Conservation (phyloP, 92 coral and sea anemone species). For the Plumapathes pennacea region DNA sequence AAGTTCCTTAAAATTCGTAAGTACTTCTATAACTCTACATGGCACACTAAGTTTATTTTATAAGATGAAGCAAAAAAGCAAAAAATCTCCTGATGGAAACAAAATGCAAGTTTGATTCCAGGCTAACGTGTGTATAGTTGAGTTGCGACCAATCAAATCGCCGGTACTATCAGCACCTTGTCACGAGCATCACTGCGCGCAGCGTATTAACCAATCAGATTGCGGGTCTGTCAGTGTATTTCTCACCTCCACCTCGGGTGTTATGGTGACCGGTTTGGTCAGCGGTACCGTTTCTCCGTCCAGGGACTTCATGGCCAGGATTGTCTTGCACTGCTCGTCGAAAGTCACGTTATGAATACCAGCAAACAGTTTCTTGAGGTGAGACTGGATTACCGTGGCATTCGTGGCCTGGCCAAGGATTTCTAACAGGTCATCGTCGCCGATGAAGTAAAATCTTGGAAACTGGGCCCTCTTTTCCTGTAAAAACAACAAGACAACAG, state of each 20-base stretch:
- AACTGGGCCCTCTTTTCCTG: constrained; percentile 96
- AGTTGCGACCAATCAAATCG: not conserved
- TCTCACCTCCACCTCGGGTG: constrained; percentile 96
- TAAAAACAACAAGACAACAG: too few species aligned
- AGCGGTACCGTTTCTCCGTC: constrained; percentile 89
- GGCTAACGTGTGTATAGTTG: too few species aligned
- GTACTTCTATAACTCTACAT: too few species aligned
- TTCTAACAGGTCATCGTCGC: constrained; percentile 89
- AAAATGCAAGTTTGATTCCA: too few species aligned
- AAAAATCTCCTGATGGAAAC: too few species aligned
- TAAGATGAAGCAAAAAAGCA: too few species aligned
- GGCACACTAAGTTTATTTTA: too few species aligned
- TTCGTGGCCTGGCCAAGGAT: constrained; percentile 99
- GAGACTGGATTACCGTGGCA: constrained; percentile 93
- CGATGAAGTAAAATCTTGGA: constrained; percentile 97
- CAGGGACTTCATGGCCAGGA: constrained; percentile 92
- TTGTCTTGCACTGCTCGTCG: constrained; percentile 91
- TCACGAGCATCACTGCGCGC: too few species aligned
- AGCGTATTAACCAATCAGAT: not conserved
- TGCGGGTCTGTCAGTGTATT: too few species aligned
- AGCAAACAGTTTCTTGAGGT: constrained; percentile 93
- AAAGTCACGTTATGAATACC: constrained; percentile 93
- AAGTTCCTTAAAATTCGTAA: too few species aligned
- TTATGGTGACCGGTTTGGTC: constrained; percentile 82
- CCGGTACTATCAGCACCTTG: not conserved